Evolutionary conservation across 2,797 vertebrate genomes (phyloP).

Genomic region (Acanthurus leucopareius): DNA sequence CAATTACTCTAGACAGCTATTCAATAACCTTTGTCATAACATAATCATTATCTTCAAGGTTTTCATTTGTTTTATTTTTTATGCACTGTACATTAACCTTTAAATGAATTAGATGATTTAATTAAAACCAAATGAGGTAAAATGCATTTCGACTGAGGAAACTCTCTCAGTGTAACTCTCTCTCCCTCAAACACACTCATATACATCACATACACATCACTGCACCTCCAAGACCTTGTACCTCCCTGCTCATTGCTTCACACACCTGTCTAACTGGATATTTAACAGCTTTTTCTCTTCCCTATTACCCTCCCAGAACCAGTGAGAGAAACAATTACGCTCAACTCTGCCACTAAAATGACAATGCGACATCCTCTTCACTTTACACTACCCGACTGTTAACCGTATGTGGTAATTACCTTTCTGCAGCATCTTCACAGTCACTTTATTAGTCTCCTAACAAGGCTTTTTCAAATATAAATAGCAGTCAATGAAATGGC

Average conservation of each 20-base stretch:
- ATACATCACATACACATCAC: slow-evolving; percentile 32
- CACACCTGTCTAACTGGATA: slow-evolving; percentile 72
- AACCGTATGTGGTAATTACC: slow-evolving; percentile 85
- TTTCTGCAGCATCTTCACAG: slow-evolving; percentile 80
- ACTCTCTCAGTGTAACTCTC: not conserved
- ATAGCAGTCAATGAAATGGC: slow-evolving; percentile 85
- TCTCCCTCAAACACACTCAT: not conserved
- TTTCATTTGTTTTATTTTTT: not conserved
- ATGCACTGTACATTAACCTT: not conserved
- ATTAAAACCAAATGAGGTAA: slow-evolving; percentile 32
- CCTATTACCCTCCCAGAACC: slow-evolving; percentile 67
- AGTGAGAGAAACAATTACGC: slow-evolving; percentile 77
- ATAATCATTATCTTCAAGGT: not conserved
- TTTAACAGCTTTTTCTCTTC: slow-evolving; percentile 65
- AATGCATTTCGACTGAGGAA: slow-evolving; percentile 14
- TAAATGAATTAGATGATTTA: slow-evolving; percentile 1
- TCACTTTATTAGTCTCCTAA: slow-evolving; percentile 86
- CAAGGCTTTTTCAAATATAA: slow-evolving; percentile 82
- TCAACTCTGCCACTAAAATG: slow-evolving; percentile 75
- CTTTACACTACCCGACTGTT: slow-evolving; percentile 77
- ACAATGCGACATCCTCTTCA: slow-evolving; percentile 76
- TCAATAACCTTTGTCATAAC: slow-evolving; percentile 4
- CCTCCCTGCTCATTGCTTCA: slow-evolving; percentile 51
- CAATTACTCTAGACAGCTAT: not conserved
- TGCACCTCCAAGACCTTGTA: slow-evolving; percentile 39